These are phyloP conservation scores for Zelleria hepariella DNA, from an alignment of 2,888 invertebrate genomes.

Conservation along the genomic window DNA sequence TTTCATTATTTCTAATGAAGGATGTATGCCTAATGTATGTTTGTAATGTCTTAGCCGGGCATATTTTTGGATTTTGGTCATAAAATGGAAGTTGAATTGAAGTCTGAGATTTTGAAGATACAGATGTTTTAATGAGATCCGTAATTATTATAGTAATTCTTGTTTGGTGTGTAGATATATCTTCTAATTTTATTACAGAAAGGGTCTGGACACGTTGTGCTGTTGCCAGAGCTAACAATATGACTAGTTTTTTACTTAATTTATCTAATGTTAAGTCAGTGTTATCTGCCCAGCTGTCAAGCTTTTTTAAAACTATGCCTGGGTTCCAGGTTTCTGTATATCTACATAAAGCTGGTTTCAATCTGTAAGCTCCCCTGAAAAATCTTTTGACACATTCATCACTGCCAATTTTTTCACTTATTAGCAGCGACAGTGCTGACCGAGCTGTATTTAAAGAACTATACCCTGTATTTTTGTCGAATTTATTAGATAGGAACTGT, in stretches of 20 bases:
- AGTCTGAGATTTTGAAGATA: neutral
- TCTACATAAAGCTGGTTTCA: neutral
- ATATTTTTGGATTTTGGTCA: neutral
- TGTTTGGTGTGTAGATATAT: neutral
- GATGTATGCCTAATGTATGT: neutral
- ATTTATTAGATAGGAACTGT: too few species aligned
- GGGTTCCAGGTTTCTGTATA: slow-evolving; percentile 1
- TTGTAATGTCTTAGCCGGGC: neutral
- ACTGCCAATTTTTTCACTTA: neutral
- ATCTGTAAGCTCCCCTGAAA: slow-evolving; percentile 1
- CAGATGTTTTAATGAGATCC: slow-evolving; percentile 2
- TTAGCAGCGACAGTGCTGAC: slow-evolving; percentile 1
- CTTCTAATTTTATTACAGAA: neutral
- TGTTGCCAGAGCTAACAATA: slow-evolving; percentile 1
- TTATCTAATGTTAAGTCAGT: neutral
- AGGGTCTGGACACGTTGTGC: slow-evolving; percentile 3
- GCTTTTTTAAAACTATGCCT: neutral
- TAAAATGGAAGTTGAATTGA: neutral
- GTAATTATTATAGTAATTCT: neutral
- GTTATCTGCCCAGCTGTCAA: neutral
- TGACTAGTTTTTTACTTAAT: slow-evolving; percentile 1
- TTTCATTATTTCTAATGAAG: neutral
- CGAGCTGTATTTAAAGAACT: slow-evolving; percentile 1
- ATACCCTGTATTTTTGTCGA: too few species aligned
- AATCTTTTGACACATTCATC: neutral